Percentiles rank a stretch among this genome's conserved stretches.
phyloP scores from a whole-genome alignment of 2,113 vertebrate genomes.

The Mastomys natalensis region DNA sequence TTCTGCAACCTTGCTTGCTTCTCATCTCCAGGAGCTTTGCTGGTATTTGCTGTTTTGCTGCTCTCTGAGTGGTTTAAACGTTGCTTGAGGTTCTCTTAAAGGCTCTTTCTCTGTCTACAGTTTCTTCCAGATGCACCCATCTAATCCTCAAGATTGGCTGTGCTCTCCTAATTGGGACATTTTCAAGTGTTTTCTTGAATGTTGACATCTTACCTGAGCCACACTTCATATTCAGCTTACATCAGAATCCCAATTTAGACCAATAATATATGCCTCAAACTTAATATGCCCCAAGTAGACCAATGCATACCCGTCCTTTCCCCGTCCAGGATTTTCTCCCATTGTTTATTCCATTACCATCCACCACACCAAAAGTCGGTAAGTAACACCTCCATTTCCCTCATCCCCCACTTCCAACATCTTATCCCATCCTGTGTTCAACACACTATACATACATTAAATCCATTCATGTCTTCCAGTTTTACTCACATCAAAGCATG shows the following conservation, averaged over 20 bases:
- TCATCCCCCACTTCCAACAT: neutral
- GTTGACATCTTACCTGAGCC: neutral
- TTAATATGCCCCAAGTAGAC: neutral
- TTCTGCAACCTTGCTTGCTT: neutral
- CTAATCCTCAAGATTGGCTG: neutral
- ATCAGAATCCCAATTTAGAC: neutral
- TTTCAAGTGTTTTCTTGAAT: neutral
- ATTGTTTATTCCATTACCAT: neutral
- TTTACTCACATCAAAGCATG: neutral
- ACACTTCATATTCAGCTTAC: neutral
- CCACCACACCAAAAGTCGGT: neutral
- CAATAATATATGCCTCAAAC: neutral
- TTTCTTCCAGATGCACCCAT: neutral
- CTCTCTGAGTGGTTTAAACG: neutral
- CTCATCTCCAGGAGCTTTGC: neutral
- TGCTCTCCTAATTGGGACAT: neutral
- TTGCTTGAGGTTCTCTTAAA: neutral
- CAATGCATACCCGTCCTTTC: neutral
- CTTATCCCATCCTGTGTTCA: neutral
- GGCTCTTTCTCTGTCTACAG: neutral
- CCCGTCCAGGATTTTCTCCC: too few relatives aligned
- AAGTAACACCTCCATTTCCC: neutral
- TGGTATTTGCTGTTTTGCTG: neutral
- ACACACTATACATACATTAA: neutral
- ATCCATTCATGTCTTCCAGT: neutral